These are phyloP conservation scores for Colius striatus DNA, from an alignment of 2,113 vertebrate genomes.

Conservation along the genomic window DNA sequence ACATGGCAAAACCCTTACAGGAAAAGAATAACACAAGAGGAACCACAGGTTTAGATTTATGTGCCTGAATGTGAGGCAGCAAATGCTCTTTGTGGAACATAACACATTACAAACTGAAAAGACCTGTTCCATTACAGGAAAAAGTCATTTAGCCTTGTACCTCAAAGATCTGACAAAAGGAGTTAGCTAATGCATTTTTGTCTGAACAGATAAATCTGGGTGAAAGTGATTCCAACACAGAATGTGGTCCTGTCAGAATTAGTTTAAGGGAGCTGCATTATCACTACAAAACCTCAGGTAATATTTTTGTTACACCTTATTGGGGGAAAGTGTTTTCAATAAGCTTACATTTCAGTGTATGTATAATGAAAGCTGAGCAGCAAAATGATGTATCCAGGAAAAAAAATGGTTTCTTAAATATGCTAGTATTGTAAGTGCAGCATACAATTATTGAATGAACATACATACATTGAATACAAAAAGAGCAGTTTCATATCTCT, in stretches of 20 bases:
- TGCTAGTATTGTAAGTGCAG: not conserved
- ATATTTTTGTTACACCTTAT: not conserved
- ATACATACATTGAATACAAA: not conserved
- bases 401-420: not conserved
- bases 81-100: not conserved
- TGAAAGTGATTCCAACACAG: conserved; percentile 74
- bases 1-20: not conserved
- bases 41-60: not conserved
- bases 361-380: not conserved
- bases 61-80: not conserved
- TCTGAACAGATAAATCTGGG: conserved; percentile 80
- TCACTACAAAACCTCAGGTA: conserved; percentile 70
- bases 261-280: conserved; percentile 74
- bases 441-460: not conserved
- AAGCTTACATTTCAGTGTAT: not conserved
- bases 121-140: not conserved
- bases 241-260: conserved; percentile 83
- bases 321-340: not conserved
- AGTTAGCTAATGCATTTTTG: not conserved
- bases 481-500: not conserved
- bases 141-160: not conserved
- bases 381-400: not conserved
- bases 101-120: not conserved
- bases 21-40: not conserved
- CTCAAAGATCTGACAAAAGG: not conserved